Conservation (phyloP, 2,797 vertebrate genomes). For the Avahi laniger region DNA sequence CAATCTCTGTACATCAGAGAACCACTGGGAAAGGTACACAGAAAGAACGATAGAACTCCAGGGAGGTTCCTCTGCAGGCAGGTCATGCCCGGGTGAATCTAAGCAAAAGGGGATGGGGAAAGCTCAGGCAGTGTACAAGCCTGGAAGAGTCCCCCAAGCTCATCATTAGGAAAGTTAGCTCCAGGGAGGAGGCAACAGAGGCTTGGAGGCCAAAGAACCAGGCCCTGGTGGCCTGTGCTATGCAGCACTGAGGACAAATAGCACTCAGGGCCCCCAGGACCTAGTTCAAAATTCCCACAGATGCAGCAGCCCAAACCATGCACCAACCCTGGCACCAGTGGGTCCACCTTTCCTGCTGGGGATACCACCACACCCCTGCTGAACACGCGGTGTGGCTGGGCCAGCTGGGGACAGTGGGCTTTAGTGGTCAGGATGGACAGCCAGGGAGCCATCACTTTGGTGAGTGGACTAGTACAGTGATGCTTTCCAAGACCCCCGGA, state of each 20-base stretch:
- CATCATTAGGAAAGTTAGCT: not conserved
- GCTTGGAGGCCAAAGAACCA: not conserved
- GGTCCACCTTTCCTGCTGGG: not conserved
- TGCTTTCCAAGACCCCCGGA: not conserved
- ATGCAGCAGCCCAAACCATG: too few relatives aligned
- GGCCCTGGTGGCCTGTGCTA: not conserved
- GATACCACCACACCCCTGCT: not conserved
- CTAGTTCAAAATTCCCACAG: not conserved
- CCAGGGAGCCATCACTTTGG: not conserved
- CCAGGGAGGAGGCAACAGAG: not conserved
- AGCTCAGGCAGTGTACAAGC: not conserved
- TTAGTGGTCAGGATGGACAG: not conserved
- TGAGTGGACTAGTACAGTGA: not conserved
- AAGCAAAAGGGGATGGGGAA: not conserved
- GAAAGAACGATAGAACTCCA: not conserved
- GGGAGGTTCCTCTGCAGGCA: not conserved
- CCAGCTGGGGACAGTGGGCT: not conserved
- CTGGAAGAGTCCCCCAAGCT: not conserved
- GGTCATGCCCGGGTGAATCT: not conserved
- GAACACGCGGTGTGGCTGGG: not conserved
- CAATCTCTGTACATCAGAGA: not conserved
- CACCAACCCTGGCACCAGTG: not conserved
- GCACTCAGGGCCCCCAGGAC: not conserved
- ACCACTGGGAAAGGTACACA: not conserved
- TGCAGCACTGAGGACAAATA: not conserved